Evolutionary conservation across 2,113 vertebrate species (phyloP), one percentile per base, ranked within the genome.

Genomic region (Octodon degus): DNA sequence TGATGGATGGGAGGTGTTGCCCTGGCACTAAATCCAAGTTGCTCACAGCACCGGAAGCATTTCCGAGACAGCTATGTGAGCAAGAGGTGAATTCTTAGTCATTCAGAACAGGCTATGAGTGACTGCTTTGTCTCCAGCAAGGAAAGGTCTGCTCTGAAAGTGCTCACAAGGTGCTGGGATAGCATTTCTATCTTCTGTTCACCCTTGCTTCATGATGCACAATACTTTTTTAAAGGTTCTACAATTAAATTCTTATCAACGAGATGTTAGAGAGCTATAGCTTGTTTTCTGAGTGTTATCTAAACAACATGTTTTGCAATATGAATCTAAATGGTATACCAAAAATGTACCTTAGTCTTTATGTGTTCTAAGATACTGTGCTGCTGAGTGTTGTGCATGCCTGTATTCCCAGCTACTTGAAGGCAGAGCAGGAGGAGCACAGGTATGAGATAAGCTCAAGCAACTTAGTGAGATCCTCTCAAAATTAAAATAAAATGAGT

Each of bases 1-100:
- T 2, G 85, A 62, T 92, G 72, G 81, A 95, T 82, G n/a, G 95
- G 85, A 97, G 90, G 79, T 76, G 86, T 96, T 96, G 85, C 92
- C 85, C 20, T 70, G 90, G 90, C 67, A 97, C 90, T 96, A 98
- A 97, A 97, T 98, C 96, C 92, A 93, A 93, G 94, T 86, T 93
- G 55, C 90, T 97, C 92, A 97, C 47, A 95, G 90, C 92, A 96
- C 91, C 96, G 93, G 88, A 97, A 97, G 62, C 90, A 87, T 97
- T 96, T 96, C 94, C 86, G 96, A 85, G 92, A 90, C 96, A 90
- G 97, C 81, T 86, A 60, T 90, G 70, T 86, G 81, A 96, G 81
- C 86, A 90, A 94, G 95, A 88, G 47, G 40, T 93, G 94, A 95
- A 92, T 88, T 97, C 84, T 95, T 85, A 94, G 95, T 88, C 88